These are phyloP conservation scores for Philaenus spumarius DNA, from an alignment of 1,140 invertebrate species.

Conservation along the genomic window DNA sequence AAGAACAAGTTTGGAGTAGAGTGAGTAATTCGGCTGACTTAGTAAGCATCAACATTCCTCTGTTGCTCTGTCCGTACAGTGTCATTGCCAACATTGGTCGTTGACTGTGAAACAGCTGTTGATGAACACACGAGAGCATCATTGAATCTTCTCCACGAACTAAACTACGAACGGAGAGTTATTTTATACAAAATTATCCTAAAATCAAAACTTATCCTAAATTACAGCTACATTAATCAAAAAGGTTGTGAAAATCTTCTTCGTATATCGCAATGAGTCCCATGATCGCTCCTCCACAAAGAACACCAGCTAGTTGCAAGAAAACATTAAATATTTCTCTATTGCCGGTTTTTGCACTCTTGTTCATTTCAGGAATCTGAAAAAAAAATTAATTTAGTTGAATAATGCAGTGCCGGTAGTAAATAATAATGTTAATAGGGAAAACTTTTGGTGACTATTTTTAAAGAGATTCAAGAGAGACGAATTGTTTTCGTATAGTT, in stretches of 20 bases:
- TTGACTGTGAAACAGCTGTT: no score
- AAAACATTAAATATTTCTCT: conserved; percentile 23
- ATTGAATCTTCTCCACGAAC: no score
- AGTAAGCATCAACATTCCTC: no score
- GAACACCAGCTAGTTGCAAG: conserved; percentile 58
- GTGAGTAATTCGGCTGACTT: no score
- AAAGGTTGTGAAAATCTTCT: conserved; percentile 50
- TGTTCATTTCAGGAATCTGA: conserved; percentile 41
- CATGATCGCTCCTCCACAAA: conserved; percentile 64
- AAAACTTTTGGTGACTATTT: conserved; percentile 32
- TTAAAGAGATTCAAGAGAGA: neutral
- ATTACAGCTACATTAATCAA: neutral
- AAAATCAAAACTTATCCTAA: no score
- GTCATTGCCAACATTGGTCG: no score
- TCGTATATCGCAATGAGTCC: conserved; percentile 67
- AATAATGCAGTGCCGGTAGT: conserved; percentile 41
- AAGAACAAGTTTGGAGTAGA: no score
- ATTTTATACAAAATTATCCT: no score
- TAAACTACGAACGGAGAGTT: no score
- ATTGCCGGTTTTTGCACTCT: conserved; percentile 32
- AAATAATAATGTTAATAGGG: conserved; percentile 39
- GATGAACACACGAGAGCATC: no score
- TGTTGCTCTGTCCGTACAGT: no score
- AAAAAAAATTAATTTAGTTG: conserved; percentile 39
- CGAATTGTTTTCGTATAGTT: neutral